Percentiles rank a stretch among this genome's conserved stretches.
phyloP scores from a whole-genome alignment of 2,888 invertebrate genomes.

The Drosophila dives region DNA sequence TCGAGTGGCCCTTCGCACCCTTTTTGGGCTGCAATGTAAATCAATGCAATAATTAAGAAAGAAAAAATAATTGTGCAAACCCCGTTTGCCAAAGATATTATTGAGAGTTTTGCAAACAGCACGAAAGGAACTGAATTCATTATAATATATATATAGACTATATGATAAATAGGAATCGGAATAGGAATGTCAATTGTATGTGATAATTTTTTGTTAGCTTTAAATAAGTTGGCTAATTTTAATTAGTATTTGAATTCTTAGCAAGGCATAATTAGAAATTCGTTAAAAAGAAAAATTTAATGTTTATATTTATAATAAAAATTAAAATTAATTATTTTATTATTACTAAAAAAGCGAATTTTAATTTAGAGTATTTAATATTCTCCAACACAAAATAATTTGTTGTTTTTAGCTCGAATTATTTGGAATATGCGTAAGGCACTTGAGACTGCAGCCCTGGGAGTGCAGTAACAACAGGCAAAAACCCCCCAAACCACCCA shows the following conservation, averaged over 20 bases:
- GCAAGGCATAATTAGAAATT: background rate
- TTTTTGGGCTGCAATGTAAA: conserved; percentile 49
- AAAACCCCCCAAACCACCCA: background rate
- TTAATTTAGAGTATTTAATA: conserved; percentile 11
- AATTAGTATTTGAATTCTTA: background rate
- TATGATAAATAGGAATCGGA: background rate
- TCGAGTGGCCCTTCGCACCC: conserved; percentile 52
- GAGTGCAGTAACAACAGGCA: conserved; percentile 14
- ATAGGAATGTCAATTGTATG: background rate
- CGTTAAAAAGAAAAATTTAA: too few relatives aligned
- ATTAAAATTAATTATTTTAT: background rate
- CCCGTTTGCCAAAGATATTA: conserved; percentile 1
- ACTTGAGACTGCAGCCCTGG: conserved; percentile 57
- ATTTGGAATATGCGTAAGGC: conserved; percentile 58
- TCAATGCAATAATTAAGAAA: conserved; percentile 80
- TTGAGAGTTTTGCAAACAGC: background rate
- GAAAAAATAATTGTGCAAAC: conserved; percentile 33
- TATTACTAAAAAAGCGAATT: background rate
- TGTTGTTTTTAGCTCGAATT: background rate
- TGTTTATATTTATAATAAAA: background rate
- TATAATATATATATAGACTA: background rate
- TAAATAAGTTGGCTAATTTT: background rate
- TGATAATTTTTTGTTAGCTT: background rate
- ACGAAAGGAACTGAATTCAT: background rate
- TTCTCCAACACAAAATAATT: background rate